A percentile compares a stretch with the other conserved stretches of the same genome.
Evolutionary conservation across 1,140 invertebrate genomes (phyloP).

Genomic region (Parapsyche elsis): DNA sequence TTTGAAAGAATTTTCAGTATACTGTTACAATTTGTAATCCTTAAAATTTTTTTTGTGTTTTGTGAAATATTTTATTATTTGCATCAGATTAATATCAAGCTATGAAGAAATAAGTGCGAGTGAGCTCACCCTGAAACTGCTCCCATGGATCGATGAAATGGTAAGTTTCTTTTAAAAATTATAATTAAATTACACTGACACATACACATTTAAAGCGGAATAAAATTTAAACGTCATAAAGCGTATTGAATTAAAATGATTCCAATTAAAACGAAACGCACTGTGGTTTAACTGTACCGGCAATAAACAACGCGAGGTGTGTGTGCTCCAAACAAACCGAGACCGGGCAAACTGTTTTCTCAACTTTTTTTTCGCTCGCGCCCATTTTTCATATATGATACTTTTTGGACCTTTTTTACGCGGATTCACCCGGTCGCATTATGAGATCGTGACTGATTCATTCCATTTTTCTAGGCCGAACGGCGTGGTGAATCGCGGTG

Average conservation of each 20-base stretch:
- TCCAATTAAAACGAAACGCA: background rate
- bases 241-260: background rate
- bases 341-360: constrained; percentile 37
- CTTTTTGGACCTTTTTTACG: constrained; percentile 39
- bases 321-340: constrained; percentile 21
- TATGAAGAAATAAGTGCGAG: too few relatives aligned
- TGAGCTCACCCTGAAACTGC: too few relatives aligned
- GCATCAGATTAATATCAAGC: too few relatives aligned
- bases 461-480: constrained; percentile 45
- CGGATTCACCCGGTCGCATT: constrained; percentile 35
- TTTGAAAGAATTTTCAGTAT: too few relatives aligned
- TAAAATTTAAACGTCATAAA: too few relatives aligned
- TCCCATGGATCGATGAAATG: too few relatives aligned
- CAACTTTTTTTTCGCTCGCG: constrained; percentile 20
- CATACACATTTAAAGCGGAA: too few relatives aligned
- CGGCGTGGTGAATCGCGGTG: constrained; percentile 12
- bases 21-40: too few relatives aligned
- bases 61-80: too few relatives aligned
- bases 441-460: constrained; percentile 48
- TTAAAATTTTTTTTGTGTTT: too few relatives aligned
- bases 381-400: constrained; percentile 42
- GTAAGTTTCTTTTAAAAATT: too few relatives aligned
- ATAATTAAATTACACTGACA: too few relatives aligned
- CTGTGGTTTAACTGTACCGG: constrained; percentile 30
- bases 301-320: constrained; percentile 33